These are phyloP conservation scores for Helarctos malayanus DNA, from an alignment of 2,797 vertebrate genomes.

Conservation along the genomic window DNA sequence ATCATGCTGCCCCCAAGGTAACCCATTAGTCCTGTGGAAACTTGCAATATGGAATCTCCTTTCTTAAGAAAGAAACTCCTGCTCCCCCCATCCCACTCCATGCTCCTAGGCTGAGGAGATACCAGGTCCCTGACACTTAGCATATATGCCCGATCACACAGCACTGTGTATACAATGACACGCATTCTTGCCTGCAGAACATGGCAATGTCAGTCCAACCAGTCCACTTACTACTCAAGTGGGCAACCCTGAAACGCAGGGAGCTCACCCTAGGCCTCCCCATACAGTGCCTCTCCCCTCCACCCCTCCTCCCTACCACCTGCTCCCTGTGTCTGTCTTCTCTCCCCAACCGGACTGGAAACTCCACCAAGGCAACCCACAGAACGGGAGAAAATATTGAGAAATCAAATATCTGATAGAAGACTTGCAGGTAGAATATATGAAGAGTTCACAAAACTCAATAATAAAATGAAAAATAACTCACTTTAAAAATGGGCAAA, in stretches of 20 bases:
- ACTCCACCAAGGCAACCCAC: not conserved
- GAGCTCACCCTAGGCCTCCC: not conserved
- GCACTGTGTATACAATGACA: not conserved
- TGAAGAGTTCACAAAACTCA: constrained; percentile 6
- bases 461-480: not conserved
- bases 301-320: not conserved
- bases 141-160: not conserved
- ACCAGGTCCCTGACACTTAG: not conserved
- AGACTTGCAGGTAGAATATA: not conserved
- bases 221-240: not conserved
- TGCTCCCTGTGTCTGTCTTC: not conserved
- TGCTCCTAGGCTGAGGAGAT: not conserved
- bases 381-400: not conserved
- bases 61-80: not conserved
- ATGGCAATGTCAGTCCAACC: not conserved
- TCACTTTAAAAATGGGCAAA: not conserved
- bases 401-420: not conserved
- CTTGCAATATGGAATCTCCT: not conserved
- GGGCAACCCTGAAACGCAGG: not conserved
- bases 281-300: not conserved
- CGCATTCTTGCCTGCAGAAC: not conserved
- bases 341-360: not conserved
- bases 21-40: not conserved
- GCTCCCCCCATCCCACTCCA: not conserved
- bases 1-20: not conserved